Evolutionary conservation across 2,888 invertebrate species (phyloP).

Genomic region (Chironomus riparius): DNA sequence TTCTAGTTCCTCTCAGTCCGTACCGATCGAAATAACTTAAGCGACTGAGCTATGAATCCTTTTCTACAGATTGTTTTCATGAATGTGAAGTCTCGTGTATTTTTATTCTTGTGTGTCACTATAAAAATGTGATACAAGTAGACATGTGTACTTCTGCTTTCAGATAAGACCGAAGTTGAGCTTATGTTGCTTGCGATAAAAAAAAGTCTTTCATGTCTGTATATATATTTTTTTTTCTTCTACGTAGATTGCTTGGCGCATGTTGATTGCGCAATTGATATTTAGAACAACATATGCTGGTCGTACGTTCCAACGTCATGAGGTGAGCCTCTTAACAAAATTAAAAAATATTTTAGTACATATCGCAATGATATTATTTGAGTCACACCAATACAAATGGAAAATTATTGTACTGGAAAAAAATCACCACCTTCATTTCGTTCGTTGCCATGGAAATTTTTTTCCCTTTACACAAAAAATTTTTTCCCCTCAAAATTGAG

Average conservation of each 20-base stretch:
- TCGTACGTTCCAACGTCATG: too few relatives aligned
- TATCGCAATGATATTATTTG: background rate
- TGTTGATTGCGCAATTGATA: too few relatives aligned
- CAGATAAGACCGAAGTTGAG: background rate
- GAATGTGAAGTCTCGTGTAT: too few relatives aligned
- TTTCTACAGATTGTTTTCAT: too few relatives aligned
- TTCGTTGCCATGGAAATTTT: conserved; percentile 6
- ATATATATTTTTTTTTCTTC: too few relatives aligned
- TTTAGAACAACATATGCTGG: too few relatives aligned
- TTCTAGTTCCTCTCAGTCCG: background rate
- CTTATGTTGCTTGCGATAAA: too few relatives aligned
- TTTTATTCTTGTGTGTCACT: too few relatives aligned
- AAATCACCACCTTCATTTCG: conserved; percentile 3
- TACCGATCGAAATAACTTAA: background rate
- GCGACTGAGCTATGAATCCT: background rate
- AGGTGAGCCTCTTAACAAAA: too few relatives aligned
- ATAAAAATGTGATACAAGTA: too few relatives aligned
- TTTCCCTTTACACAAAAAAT: background rate
- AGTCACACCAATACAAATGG: background rate
- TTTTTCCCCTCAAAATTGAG: background rate
- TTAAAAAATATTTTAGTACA: background rate
- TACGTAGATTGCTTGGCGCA: too few relatives aligned
- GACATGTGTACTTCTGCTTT: background rate
- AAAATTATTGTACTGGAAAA: background rate
- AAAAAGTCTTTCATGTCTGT: too few relatives aligned